These are phyloP conservation scores for Ectemnius lituratus DNA, from an alignment of 2,888 invertebrate genomes.

Conservation along the genomic window DNA sequence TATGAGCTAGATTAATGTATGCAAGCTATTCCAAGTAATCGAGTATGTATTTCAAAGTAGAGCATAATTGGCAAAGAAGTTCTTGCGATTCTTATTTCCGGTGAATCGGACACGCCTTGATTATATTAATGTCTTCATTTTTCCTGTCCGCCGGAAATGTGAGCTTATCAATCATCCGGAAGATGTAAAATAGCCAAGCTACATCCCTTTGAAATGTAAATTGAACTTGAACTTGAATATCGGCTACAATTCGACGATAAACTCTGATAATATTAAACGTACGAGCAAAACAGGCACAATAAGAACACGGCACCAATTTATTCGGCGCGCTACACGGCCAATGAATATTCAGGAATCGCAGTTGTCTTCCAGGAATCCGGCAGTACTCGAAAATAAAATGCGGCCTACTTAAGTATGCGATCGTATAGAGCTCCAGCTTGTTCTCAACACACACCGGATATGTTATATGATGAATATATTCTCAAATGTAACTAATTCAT, in stretches of 20 bases:
- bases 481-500: too few relatives aligned
- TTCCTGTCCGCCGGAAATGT: too few relatives aligned
- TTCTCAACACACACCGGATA: too few relatives aligned
- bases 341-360: conserved; percentile 2
- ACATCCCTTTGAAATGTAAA: background rate
- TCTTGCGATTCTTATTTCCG: too few relatives aligned
- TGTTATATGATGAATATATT: too few relatives aligned
- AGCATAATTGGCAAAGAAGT: too few relatives aligned
- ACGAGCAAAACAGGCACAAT: background rate
- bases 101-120: too few relatives aligned
- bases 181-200: background rate
- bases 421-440: too few relatives aligned
- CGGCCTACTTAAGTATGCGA: conserved; percentile 3
- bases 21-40: too few relatives aligned
- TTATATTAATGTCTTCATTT: too few relatives aligned
- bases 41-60: too few relatives aligned
- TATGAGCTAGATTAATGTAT: too few relatives aligned
- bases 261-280: background rate
- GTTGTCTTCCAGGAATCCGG: background rate
- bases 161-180: background rate
- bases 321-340: background rate
- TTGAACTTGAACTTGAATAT: background rate
- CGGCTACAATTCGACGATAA: background rate
- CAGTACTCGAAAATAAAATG: background rate
- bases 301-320: background rate